Conservation (phyloP, 2,888 invertebrate species). For the Stenurella melanura region DNA sequence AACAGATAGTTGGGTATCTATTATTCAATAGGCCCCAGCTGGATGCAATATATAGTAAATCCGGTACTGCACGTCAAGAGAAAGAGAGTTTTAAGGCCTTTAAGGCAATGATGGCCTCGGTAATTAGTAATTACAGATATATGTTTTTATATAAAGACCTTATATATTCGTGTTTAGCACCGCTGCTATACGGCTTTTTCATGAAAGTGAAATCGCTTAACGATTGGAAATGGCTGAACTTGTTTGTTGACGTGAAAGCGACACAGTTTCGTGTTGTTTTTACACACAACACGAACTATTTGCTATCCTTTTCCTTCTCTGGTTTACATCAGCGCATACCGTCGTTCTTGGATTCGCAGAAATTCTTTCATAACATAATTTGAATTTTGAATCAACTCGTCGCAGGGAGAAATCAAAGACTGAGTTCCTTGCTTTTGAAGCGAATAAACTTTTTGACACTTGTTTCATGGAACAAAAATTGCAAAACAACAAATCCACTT, state of each 20-base stretch:
- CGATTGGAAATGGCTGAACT: slow-evolving; percentile 35
- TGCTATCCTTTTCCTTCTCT: slow-evolving; percentile 1
- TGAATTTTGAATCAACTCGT: slow-evolving; percentile 9
- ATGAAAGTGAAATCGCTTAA: slow-evolving; percentile 38
- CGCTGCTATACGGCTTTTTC: slow-evolving; percentile 16
- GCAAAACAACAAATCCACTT: too few relatives aligned
- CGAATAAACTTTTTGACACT: slow-evolving; percentile 5
- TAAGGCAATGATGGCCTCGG: slow-evolving; percentile 22
- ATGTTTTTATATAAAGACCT: slow-evolving; percentile 13
- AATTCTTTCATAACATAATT: slow-evolving; percentile 20
- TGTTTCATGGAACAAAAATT: not conserved
- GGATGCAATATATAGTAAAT: too few relatives aligned
- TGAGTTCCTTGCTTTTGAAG: not conserved
- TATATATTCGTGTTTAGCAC: slow-evolving; percentile 14
- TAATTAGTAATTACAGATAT: slow-evolving; percentile 22
- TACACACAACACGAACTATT: slow-evolving; percentile 13
- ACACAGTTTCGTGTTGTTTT: slow-evolving; percentile 31
- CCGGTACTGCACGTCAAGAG: too few relatives aligned
- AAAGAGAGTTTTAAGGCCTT: not conserved
- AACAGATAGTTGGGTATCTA: too few relatives aligned
- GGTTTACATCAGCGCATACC: not conserved
- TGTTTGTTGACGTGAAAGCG: slow-evolving; percentile 36
- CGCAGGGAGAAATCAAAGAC: slow-evolving; percentile 3
- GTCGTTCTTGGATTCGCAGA: slow-evolving; percentile 19
- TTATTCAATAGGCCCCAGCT: too few relatives aligned